phyloP scores from a whole-genome alignment of 2,888 invertebrate species.

The Craniophora ligustri region DNA sequence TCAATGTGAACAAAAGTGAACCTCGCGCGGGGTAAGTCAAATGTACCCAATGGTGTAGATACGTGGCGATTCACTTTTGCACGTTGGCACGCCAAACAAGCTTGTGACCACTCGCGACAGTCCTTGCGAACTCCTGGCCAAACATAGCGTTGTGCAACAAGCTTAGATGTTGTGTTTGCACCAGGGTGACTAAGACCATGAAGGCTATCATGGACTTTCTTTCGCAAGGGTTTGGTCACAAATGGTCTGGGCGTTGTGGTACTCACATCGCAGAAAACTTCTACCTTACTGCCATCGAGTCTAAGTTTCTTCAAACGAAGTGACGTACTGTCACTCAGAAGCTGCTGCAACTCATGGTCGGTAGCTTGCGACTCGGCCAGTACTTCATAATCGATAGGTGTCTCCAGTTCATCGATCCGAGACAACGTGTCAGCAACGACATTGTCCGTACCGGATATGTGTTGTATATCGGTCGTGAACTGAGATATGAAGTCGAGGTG shows the following conservation, averaged over 20 bases:
- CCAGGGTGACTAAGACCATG: not conserved
- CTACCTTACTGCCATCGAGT: not conserved
- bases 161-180: not conserved
- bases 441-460: slow-evolving; percentile 3
- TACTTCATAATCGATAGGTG: not conserved
- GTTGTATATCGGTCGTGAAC: not conserved
- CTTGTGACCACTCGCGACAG: slow-evolving; percentile 56
- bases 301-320: not conserved
- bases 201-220: not conserved
- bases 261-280: not conserved
- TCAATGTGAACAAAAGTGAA: slow-evolving; percentile 31
- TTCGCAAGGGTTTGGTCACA: not conserved
- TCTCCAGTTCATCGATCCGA: slow-evolving; percentile 8
- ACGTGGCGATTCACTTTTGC: slow-evolving; percentile 62
- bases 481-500: slow-evolving; percentile 4
- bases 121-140: slow-evolving; percentile 54
- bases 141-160: not conserved
- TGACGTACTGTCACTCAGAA: not conserved
- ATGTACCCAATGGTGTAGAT: slow-evolving; percentile 46
- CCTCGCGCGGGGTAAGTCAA: slow-evolving; percentile 49
- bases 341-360: not conserved
- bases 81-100: slow-evolving; percentile 63
- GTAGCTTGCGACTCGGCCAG: slow-evolving; percentile 1
- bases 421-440: slow-evolving; percentile 12
- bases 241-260: not conserved